Evolutionary conservation across 2,113 vertebrate genomes (phyloP).

Genomic region (Saguinus midas): DNA sequence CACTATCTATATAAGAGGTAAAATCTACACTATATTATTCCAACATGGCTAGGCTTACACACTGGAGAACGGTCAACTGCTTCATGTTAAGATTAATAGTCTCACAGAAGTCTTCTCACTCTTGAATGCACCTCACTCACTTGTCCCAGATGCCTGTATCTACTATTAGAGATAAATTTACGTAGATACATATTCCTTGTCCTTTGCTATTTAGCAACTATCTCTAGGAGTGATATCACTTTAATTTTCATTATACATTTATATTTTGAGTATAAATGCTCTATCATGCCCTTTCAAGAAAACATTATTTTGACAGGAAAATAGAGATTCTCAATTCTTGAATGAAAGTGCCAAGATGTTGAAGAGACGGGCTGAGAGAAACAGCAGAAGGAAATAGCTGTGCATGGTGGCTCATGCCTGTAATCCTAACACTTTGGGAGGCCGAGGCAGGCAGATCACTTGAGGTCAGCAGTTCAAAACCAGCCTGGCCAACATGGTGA

Average conservation of each 20-base stretch:
- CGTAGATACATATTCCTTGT: not conserved
- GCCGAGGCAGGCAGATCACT: no score
- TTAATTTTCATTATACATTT: not conserved
- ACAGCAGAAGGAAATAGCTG: not conserved
- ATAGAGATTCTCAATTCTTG: not conserved
- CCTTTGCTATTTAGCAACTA: not conserved
- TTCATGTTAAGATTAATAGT: not conserved
- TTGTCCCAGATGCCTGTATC: not conserved
- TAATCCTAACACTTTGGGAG: no score
- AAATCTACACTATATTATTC: slow-evolving; percentile 2
- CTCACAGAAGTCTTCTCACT: not conserved
- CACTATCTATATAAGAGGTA: not conserved
- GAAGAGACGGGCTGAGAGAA: not conserved
- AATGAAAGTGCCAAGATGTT: not conserved
- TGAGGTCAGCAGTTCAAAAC: no score
- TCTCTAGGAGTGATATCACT: not conserved
- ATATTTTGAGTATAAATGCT: not conserved
- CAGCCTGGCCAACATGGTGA: no score
- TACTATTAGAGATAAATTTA: not conserved
- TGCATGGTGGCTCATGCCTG: no score
- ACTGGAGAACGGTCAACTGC: not conserved
- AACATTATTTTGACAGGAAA: not conserved
- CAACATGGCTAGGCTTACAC: not conserved
- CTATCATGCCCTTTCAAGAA: not conserved
- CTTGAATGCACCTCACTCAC: not conserved